A percentile compares a stretch with the other conserved stretches of the same genome.
Evolutionary conservation across 2,888 invertebrate species (phyloP).

Genomic region (Alloscopus bannaensis): DNA sequence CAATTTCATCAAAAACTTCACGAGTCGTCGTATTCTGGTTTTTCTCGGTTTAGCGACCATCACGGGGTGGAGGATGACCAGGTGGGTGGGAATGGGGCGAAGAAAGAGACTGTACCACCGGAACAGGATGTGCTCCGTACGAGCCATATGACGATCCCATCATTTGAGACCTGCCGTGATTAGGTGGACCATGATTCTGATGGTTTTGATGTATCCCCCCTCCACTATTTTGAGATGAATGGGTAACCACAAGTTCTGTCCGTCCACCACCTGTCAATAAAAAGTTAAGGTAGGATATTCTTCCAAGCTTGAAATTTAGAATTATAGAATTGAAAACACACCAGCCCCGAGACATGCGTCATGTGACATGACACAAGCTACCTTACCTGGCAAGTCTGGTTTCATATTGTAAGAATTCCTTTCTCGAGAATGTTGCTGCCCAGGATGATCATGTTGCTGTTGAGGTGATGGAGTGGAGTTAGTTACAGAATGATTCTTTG

Average conservation of each 20-base stretch:
- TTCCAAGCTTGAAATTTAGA: no score
- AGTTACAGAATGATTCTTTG: constrained; percentile 47
- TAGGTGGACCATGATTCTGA: constrained; percentile 50
- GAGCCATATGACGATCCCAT: constrained; percentile 46
- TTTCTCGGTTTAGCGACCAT: constrained; percentile 33
- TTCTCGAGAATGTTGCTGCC: constrained; percentile 40
- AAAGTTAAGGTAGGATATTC: no score
- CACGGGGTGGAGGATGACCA: constrained; percentile 48
- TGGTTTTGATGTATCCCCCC: constrained; percentile 50
- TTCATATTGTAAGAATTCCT: constrained; percentile 27
- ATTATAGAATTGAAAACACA: neutral
- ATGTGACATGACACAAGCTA: neutral
- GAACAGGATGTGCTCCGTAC: constrained; percentile 52
- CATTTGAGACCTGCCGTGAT: constrained; percentile 55
- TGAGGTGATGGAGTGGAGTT: constrained; percentile 61
- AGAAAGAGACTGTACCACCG: constrained; percentile 56
- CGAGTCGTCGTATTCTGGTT: neutral
- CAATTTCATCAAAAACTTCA: neutral
- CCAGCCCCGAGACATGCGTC: neutral
- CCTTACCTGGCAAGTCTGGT: constrained; percentile 52
- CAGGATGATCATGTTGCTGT: constrained; percentile 44
- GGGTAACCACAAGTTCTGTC: constrained; percentile 52
- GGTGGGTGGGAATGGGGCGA: constrained; percentile 55
- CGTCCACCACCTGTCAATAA: constrained; percentile 19
- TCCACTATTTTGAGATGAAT: constrained; percentile 49